Base-by-base conservation (phyloP, 2,797 vertebrate species). In the Choloepus didactylus region DNA sequence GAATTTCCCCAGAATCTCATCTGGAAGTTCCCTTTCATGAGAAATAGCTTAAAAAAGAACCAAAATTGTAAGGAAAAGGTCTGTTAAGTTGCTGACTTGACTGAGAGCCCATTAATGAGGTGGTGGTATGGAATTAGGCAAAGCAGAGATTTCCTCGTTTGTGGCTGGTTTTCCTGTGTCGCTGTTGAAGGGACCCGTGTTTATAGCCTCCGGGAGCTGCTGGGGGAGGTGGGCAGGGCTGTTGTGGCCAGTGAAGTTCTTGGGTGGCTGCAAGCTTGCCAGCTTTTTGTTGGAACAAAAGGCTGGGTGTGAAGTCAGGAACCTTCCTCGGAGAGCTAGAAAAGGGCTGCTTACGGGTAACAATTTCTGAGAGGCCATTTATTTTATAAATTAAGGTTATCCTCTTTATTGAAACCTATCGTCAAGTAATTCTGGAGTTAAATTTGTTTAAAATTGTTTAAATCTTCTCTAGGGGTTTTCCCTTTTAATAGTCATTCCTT, bases 21-120 rank as follows among this genome's bases (percentile, higher is more conserved):
- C 31, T 69, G 44, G 38, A 89, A 79, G 29, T 83, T 69, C 54
- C 46, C 59, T 87, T 92, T 73, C 35, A 46, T 82, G 76, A 75
- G 60, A 62, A 77, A 54, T 72, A 75, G 46, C 25, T 86, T 70
- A 12, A 31, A 59, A 82, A 80, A 64, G 46, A 77, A 38, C 16
- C 12, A 70, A 62, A 44, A 27, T 0, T 62, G 29, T n/a, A 69
- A 84, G 44, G 54, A 67, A 75, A 72, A 59, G 21, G 31, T 27
- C 25, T 35, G 27, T 14, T 66, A 14, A 83, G 35, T 86, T 94
- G 41, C 19, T 9, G 64, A 73, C 29, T 89, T 76, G 72, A 29
- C 51, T 44, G 41, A 77, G 64, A n/a, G 35, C 21, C 35, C 9
- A 14, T 80, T 84, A 41, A 44, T 27, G n/a, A 15, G 12, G 6